Conservation (phyloP, 2,797 vertebrate genomes). For the Sebastes hubbsi region DNA sequence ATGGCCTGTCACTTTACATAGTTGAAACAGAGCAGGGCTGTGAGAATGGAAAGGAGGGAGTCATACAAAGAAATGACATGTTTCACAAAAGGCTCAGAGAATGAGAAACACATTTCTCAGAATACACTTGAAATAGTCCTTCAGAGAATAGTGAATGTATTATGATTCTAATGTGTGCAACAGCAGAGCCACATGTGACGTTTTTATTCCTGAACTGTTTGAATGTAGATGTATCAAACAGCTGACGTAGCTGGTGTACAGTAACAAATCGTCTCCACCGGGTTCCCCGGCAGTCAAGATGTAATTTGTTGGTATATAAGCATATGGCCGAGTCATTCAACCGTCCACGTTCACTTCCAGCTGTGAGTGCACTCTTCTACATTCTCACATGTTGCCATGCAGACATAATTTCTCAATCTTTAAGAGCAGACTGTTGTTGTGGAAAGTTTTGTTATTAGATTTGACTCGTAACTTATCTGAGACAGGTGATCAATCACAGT, state of each 20-base stretch:
- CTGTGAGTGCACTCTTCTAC: constrained; percentile 16
- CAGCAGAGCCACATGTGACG: constrained; percentile 5
- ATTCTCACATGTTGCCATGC: constrained; percentile 9
- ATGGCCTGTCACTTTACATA: constrained; percentile 17
- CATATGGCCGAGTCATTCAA: constrained; percentile 60
- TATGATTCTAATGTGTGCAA: constrained; percentile 19
- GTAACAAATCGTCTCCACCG: background rate
- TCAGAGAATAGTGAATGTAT: constrained; percentile 8
- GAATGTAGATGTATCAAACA: constrained; percentile 1
- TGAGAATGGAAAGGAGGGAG: background rate
- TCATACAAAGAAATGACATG: background rate
- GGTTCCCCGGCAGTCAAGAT: constrained; percentile 38
- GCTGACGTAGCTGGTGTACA: background rate
- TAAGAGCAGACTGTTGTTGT: constrained; percentile 17
- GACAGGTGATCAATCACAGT: constrained; percentile 38
- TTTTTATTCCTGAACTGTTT: constrained; percentile 36
- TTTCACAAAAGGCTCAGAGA: background rate
- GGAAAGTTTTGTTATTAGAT: constrained; percentile 38
- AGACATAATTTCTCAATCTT: constrained; percentile 26
- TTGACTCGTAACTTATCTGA: background rate
- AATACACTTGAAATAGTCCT: background rate
- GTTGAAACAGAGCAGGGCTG: constrained; percentile 9
- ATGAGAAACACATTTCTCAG: background rate
- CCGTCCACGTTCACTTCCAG: constrained; percentile 42
- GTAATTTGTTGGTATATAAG: constrained; percentile 33